phyloP scores from a whole-genome alignment of 2,797 vertebrate species.

The Brotula barbata region DNA sequence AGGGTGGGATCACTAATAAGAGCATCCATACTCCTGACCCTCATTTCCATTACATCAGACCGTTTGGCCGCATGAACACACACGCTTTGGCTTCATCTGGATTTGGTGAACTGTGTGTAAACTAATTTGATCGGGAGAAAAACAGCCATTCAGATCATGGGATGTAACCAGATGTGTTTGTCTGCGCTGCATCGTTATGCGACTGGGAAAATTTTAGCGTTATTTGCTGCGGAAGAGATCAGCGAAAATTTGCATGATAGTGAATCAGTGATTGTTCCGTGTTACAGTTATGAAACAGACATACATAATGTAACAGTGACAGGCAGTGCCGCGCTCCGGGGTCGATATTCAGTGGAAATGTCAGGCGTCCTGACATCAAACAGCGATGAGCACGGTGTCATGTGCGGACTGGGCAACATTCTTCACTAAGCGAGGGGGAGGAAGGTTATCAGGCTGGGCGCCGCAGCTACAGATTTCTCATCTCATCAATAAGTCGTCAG shows the following conservation, averaged over 20 bases:
- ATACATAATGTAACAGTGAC: background rate
- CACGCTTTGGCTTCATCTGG: background rate
- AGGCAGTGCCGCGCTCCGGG: background rate
- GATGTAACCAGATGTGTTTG: background rate
- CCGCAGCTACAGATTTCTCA: constrained; percentile 54
- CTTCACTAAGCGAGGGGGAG: constrained; percentile 63
- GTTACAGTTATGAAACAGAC: background rate
- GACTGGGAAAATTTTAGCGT: too few species aligned
- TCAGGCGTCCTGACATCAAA: constrained; percentile 33
- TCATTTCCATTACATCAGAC: background rate
- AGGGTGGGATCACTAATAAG: background rate
- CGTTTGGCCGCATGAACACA: background rate
- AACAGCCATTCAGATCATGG: background rate
- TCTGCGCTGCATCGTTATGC: background rate
- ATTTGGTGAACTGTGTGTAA: background rate
- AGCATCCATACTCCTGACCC: background rate
- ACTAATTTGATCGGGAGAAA: background rate
- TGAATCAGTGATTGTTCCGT: background rate
- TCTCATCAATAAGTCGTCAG: constrained; percentile 72
- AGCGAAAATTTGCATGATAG: background rate
- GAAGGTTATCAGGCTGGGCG: constrained; percentile 48
- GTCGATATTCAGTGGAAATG: constrained; percentile 22
- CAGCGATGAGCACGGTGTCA: background rate
- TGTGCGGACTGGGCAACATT: constrained; percentile 35
- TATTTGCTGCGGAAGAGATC: too few species aligned